Evolutionary conservation across 2,113 vertebrate species (phyloP).

Genomic region (Aplodontia rufa): DNA sequence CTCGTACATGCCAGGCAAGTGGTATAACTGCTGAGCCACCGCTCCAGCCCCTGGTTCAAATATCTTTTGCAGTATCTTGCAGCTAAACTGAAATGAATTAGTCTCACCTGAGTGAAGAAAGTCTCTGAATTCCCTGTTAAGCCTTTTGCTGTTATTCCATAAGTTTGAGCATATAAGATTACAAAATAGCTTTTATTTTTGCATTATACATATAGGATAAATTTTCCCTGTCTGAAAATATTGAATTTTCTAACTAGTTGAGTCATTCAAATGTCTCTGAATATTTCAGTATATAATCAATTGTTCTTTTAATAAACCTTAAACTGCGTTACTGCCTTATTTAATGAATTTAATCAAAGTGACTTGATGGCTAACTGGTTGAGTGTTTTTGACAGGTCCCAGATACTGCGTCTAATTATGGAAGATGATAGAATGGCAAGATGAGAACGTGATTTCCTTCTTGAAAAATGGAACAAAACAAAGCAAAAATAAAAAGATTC

Average conservation of each 20-base stretch:
- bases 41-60: no score
- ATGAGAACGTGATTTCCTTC: conserved; percentile 17
- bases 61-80: no score
- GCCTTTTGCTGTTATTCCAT: background rate
- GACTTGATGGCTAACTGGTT: conserved; percentile 53
- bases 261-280: conserved; percentile 67
- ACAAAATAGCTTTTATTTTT: conserved; percentile 51
- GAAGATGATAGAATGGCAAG: conserved; percentile 20
- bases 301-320: conserved; percentile 73
- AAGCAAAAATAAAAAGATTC: conserved; percentile 24
- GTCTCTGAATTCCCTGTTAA: conserved; percentile 1
- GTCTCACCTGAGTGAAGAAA: conserved; percentile 8
- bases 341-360: conserved; percentile 69
- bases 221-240: conserved; percentile 62
- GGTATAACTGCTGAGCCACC: no score
- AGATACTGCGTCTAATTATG: conserved; percentile 6
- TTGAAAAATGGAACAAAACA: conserved; percentile 55
- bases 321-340: conserved; percentile 68
- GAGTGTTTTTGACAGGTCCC: background rate
- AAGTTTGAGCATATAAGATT: conserved; percentile 15
- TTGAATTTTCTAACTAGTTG: conserved; percentile 65
- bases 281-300: conserved; percentile 76
- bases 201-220: conserved; percentile 41
- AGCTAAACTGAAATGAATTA: background rate
- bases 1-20: no score